Conservation (phyloP, 2,888 invertebrate genomes). For the Spilosoma lubricipeda region DNA sequence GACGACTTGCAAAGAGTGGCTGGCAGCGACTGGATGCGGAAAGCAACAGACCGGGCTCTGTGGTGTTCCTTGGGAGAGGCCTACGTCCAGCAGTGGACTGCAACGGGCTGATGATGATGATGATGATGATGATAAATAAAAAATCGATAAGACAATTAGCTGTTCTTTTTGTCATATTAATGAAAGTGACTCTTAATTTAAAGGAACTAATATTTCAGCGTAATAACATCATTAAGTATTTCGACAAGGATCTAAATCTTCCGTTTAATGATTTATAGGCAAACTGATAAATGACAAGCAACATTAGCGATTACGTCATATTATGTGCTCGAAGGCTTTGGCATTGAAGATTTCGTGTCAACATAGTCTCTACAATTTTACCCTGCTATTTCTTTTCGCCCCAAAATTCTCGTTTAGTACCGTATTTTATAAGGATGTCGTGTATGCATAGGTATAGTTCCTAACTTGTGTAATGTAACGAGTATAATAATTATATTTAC, state of each 20-base stretch:
- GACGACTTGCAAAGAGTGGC: too few relatives aligned
- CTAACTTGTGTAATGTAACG: too few relatives aligned
- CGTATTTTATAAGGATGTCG: too few relatives aligned
- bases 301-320: conserved; percentile 5
- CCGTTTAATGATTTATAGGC: conserved; percentile 1
- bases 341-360: neutral
- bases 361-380: neutral
- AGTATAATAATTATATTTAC: too few relatives aligned
- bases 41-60: too few relatives aligned
- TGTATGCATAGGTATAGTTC: too few relatives aligned
- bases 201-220: neutral
- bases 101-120: too few relatives aligned
- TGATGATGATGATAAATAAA: too few relatives aligned
- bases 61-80: too few relatives aligned
- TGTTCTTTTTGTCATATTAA: neutral
- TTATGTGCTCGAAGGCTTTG: neutral
- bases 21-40: too few relatives aligned
- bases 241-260: neutral
- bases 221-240: neutral
- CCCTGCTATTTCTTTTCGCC: neutral
- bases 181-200: neutral
- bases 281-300: conserved; percentile 1
- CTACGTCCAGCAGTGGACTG: too few relatives aligned
- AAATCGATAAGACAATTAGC: neutral
- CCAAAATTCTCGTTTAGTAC: neutral